These are phyloP conservation scores for Paramuricea clavata DNA, from an alignment of 92 coral and sea anemone genomes.

Conservation along the genomic window DNA sequence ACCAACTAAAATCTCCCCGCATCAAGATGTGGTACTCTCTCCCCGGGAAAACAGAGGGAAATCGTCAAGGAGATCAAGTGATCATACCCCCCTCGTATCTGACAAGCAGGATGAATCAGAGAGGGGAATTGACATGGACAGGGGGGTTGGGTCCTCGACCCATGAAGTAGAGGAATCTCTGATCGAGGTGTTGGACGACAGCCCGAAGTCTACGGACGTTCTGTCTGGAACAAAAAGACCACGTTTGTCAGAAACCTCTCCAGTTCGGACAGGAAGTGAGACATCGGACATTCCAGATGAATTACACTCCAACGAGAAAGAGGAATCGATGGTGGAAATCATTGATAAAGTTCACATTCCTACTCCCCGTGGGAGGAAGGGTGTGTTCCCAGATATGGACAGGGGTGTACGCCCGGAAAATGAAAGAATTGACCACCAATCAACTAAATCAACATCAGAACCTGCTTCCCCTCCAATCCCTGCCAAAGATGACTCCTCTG, in stretches of 20 bases:
- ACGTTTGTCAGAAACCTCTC: neutral
- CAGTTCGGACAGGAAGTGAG: neutral
- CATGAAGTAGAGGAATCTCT: slow-evolving; percentile 45
- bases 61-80: neutral
- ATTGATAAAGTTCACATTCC: neutral
- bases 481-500: neutral
- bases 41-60: neutral
- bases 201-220: neutral
- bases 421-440: too few species aligned
- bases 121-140: neutral
- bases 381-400: too few species aligned
- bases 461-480: neutral
- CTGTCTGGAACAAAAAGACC: neutral
- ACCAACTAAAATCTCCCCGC: neutral
- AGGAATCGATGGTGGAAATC: neutral
- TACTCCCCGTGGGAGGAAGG: too few species aligned
- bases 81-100: neutral
- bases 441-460: neutral
- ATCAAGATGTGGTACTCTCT: neutral
- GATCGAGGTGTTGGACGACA: slow-evolving; percentile 14
- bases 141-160: neutral
- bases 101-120: neutral
- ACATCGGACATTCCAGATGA: slow-evolving; percentile 14
- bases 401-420: too few species aligned
- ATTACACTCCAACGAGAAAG: neutral